Percentiles rank a stretch among this genome's conserved stretches.
These are phyloP conservation scores for Conomelus anceps DNA, from an alignment of 2,888 invertebrate species.

Conservation along the genomic window DNA sequence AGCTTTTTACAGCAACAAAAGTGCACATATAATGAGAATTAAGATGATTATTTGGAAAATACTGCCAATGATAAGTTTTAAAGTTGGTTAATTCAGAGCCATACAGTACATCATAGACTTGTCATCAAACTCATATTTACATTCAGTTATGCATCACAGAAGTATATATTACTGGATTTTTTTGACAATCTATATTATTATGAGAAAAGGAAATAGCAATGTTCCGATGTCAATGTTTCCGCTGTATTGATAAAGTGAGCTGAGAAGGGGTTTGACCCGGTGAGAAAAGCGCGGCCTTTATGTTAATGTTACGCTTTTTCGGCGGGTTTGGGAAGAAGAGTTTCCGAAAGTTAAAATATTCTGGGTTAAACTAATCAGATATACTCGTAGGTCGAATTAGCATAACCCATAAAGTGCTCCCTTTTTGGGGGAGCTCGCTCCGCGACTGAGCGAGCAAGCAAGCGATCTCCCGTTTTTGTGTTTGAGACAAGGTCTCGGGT, in stretches of 20 bases:
- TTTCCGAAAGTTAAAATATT: slow-evolving; percentile 13
- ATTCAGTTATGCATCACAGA: too few species aligned
- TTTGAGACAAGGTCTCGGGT: neutral
- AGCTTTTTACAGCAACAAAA: too few species aligned
- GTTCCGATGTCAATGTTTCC: neutral
- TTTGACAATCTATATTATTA: neutral
- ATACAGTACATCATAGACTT: too few species aligned
- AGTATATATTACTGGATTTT: too few species aligned
- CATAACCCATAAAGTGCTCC: slow-evolving; percentile 19
- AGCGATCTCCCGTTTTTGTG: slow-evolving; percentile 2
- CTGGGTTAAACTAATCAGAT: slow-evolving; percentile 7
- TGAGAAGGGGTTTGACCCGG: neutral
- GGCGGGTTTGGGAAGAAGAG: neutral
- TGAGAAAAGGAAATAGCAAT: neutral
- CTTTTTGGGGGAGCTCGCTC: neutral
- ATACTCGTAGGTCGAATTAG: slow-evolving; percentile 14
- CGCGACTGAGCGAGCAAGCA: neutral
- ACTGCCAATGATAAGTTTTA: too few species aligned
- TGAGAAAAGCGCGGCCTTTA: neutral
- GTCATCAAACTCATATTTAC: too few species aligned
- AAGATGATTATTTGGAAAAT: too few species aligned
- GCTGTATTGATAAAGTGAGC: neutral
- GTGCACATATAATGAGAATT: too few species aligned
- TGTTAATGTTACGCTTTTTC: neutral
- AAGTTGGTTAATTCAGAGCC: too few species aligned